Percentiles rank a stretch among this genome's conserved stretches.
Evolutionary conservation across 2,888 invertebrate species (phyloP).

Genomic region (Xanthia togata): DNA sequence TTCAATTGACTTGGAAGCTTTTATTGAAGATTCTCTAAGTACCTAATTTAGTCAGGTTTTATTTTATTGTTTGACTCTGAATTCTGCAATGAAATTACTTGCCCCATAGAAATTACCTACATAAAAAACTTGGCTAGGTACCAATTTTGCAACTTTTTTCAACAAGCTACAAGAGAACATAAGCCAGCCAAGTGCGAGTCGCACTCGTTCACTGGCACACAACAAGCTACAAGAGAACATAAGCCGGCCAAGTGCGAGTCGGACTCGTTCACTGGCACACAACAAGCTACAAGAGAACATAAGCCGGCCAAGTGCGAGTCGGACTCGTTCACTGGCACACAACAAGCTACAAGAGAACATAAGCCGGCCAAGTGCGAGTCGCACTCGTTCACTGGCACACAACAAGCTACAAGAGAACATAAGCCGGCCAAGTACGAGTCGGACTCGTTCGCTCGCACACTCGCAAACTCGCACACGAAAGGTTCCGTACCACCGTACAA

Average conservation of each 20-base stretch:
- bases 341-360: background rate
- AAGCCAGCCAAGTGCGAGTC: too few species aligned
- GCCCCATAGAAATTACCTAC: background rate
- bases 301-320: too few species aligned
- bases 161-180: background rate
- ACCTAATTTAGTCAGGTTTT: background rate
- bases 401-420: background rate
- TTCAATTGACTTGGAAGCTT: background rate
- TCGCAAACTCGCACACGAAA: too few species aligned
- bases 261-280: too few species aligned
- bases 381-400: too few species aligned
- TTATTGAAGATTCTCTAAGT: background rate
- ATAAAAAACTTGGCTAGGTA: background rate
- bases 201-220: too few species aligned
- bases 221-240: background rate
- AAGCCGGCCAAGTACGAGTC: too few species aligned
- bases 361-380: too few species aligned
- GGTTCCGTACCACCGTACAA: too few species aligned
- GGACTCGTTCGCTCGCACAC: too few species aligned
- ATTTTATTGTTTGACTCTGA: background rate
- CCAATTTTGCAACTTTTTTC: background rate
- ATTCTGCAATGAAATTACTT: background rate
- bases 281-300: background rate
- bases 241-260: too few species aligned
- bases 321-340: too few species aligned